A percentile compares a stretch with the other conserved stretches of the same genome.
Evolutionary conservation across 2,113 vertebrate genomes (phyloP).

Genomic region (Salvator merianae): DNA sequence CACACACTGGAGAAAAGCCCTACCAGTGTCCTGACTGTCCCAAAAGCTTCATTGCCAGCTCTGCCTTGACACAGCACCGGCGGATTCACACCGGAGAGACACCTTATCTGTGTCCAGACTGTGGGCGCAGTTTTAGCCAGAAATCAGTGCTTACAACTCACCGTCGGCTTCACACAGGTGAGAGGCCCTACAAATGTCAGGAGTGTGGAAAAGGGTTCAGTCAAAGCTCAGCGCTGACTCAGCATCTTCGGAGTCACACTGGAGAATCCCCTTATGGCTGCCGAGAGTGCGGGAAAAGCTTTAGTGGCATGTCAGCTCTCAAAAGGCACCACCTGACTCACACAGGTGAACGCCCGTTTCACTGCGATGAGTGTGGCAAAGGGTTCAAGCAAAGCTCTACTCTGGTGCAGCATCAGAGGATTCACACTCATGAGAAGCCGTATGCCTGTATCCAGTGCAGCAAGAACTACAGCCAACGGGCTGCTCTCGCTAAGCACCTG

Average conservation of each 20-base stretch:
- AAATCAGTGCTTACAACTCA: conserved; percentile 68
- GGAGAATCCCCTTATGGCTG: neutral
- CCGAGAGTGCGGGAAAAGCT: conserved; percentile 24
- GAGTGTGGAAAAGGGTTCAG: conserved; percentile 16
- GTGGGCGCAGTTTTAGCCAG: conserved; percentile 50
- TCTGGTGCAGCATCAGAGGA: conserved; percentile 28
- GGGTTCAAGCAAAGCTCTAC: neutral
- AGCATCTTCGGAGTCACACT: neutral
- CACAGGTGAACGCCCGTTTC: conserved; percentile 49
- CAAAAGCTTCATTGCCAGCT: conserved; percentile 25
- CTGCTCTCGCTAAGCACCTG: conserved; percentile 21
- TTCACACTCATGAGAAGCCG: conserved; percentile 27
- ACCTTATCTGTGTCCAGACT: conserved; percentile 8
- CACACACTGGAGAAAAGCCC: conserved; percentile 24
- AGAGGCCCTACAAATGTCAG: conserved; percentile 4
- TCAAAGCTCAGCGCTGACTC: neutral
- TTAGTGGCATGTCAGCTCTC: conserved; percentile 21
- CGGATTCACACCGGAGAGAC: conserved; percentile 21
- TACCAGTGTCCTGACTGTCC: conserved; percentile 24
- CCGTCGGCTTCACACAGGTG: conserved; percentile 56
- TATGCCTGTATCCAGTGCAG: conserved; percentile 2
- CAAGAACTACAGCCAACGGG: conserved; percentile 24
- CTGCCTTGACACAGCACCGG: conserved; percentile 23
- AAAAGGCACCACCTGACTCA: conserved; percentile 47
- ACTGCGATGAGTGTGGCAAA: conserved; percentile 41